Evolutionary conservation across 2,888 invertebrate species (phyloP), one percentile per base, ranked within the genome.

Genomic region (Xestobium rufovillosum): DNA sequence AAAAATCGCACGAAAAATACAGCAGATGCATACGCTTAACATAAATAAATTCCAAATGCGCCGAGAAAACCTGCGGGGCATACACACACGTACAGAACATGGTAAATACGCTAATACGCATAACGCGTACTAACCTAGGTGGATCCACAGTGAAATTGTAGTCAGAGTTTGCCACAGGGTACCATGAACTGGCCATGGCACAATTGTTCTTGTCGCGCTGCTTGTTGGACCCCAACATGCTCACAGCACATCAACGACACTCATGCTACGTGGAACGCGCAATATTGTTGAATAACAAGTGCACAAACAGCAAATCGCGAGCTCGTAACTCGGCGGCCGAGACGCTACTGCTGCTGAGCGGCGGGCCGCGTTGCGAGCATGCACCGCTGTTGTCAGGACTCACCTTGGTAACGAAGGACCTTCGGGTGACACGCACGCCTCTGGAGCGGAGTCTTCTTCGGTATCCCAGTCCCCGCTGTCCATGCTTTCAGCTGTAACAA

Each of bases 71-170:
- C n/a, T n/a, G n/a, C n/a, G n/a, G n/a, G n/a, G n/a, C n/a, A n/a
- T n/a, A n/a, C n/a, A n/a, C n/a, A n/a, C n/a, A n/a, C n/a, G n/a
- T n/a, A n/a, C n/a, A n/a, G n/a, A n/a, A n/a, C n/a, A n/a, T n/a
- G n/a, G n/a, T n/a, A n/a, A n/a, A n/a, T n/a, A n/a, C n/a, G n/a
- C n/a, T n/a, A n/a, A n/a, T n/a, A n/a, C n/a, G n/a, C n/a, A n/a
- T n/a, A n/a, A n/a, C n/a, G n/a, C n/a, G n/a, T n/a, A 57, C 62
- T 57, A 55, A 63, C 63, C 63, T 63, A 51, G 61, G 55, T 32
- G 58, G 53, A 30, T 60, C 59, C 53, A 57, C 51, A 33, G 57
- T 48, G 48, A 57, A 57, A 41, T 56, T 54, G 38, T 51, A 55
- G 27, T 44, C 31, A 52, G 44, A 27, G n/a, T n/a, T 26, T 47